These are phyloP conservation scores for Rhinichthys osculus DNA, from an alignment of 2,797 vertebrate genomes.

Conservation along the genomic window DNA sequence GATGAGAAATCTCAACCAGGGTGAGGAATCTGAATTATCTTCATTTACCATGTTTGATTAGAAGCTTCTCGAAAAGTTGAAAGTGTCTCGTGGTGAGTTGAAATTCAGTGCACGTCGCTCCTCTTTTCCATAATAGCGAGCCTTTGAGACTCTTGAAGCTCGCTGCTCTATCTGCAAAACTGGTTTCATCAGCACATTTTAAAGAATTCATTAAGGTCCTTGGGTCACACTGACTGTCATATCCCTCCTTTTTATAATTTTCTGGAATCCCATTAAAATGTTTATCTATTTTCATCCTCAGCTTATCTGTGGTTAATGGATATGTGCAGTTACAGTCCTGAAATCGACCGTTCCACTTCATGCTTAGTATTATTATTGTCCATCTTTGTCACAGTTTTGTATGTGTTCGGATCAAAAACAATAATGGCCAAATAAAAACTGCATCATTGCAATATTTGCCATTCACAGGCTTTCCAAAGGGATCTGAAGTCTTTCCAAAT, in stretches of 20 bases:
- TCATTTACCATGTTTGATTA: constrained; percentile 34
- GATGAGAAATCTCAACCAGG: background rate
- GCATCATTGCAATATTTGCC: background rate
- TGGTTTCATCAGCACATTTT: constrained; percentile 69
- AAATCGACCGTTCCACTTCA: background rate
- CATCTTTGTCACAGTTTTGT: background rate
- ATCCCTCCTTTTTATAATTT: constrained; percentile 56
- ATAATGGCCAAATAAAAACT: background rate
- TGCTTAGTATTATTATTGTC: background rate
- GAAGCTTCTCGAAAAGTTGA: constrained; percentile 48
- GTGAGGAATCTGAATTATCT: constrained; percentile 6
- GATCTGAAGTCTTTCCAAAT: constrained; percentile 13
- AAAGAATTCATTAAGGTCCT: constrained; percentile 69
- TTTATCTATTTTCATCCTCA: constrained; percentile 59
- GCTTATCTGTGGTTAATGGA: constrained; percentile 51
- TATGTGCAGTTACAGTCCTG: constrained; percentile 6
- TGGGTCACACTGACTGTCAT: constrained; percentile 60
- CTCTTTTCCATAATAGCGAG: constrained; percentile 46
- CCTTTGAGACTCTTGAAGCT: constrained; percentile 59
- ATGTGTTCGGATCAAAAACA: background rate
- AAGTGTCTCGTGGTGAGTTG: constrained; percentile 50
- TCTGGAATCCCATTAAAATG: constrained; percentile 59
- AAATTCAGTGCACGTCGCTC: constrained; percentile 63
- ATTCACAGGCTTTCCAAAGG: background rate
- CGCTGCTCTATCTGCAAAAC: constrained; percentile 63